Conservation (phyloP, 2,797 vertebrate species). For the Aulostomus chinensis region DNA sequence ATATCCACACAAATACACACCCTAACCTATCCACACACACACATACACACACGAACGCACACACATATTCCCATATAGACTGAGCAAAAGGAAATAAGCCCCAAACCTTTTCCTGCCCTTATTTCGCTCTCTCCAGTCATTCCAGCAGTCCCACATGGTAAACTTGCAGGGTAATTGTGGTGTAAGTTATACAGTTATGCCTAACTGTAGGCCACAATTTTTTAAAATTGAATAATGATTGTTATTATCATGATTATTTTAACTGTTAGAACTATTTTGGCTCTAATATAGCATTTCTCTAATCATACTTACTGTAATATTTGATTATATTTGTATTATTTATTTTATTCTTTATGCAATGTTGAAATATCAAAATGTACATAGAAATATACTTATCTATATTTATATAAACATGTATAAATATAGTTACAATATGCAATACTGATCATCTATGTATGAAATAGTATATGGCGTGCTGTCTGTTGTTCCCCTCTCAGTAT, state of each 20-base stretch:
- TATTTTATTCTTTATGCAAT: slow-evolving; percentile 86
- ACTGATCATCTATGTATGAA: slow-evolving; percentile 75
- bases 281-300: slow-evolving; percentile 82
- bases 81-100: slow-evolving; percentile 70
- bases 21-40: slow-evolving; percentile 9
- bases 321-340: slow-evolving; percentile 85
- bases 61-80: slow-evolving; percentile 69
- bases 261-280: slow-evolving; percentile 76
- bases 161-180: slow-evolving; percentile 88
- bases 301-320: slow-evolving; percentile 78
- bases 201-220: slow-evolving; percentile 73
- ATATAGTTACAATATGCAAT: slow-evolving; percentile 83
- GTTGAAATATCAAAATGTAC: slow-evolving; percentile 84
- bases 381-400: slow-evolving; percentile 84
- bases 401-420: slow-evolving; percentile 85
- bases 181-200: slow-evolving; percentile 87
- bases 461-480: slow-evolving; percentile 75
- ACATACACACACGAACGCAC: slow-evolving; percentile 35
- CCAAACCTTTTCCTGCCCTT: slow-evolving; percentile 63
- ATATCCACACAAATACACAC: slow-evolving; percentile 16
- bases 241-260: slow-evolving; percentile 72
- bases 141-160: slow-evolving; percentile 93
- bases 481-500: slow-evolving; percentile 71
- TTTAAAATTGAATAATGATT: slow-evolving; percentile 62
- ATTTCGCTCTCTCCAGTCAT: slow-evolving; percentile 89